These are phyloP conservation scores for Gallirallus australis DNA, from an alignment of 2,797 vertebrate genomes.

Conservation along the genomic window DNA sequence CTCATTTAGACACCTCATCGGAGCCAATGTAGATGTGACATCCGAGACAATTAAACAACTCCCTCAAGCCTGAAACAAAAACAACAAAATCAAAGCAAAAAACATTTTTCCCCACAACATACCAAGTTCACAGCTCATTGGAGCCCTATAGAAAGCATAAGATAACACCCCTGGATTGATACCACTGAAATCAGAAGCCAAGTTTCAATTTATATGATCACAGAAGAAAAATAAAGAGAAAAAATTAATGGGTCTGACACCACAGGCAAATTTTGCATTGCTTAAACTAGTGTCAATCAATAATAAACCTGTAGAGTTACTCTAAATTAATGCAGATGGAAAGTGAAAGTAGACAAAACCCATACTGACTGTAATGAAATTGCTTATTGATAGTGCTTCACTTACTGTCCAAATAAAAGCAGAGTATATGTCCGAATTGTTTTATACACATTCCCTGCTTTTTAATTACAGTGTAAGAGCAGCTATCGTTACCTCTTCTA, in stretches of 20 bases:
- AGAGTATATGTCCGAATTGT: background rate
- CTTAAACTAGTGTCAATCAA: background rate
- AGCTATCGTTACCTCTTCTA: conserved; percentile 42
- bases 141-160: background rate
- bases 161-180: background rate
- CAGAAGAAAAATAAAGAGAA: background rate
- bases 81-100: background rate
- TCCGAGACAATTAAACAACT: background rate
- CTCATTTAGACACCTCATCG: background rate
- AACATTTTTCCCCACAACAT: background rate
- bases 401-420: conserved; percentile 50
- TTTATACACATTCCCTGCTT: conserved; percentile 18
- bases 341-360: conserved; percentile 47
- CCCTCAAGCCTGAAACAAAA: background rate
- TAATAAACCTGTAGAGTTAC: background rate
- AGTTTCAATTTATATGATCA: background rate
- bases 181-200: background rate
- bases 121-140: background rate
- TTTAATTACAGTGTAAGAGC: conserved; percentile 59
- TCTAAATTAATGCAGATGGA: conserved; percentile 25
- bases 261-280: background rate
- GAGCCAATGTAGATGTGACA: conserved; percentile 4
- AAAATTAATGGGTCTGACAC: background rate
- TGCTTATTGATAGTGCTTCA: conserved; percentile 47
- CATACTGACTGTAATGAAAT: conserved; percentile 40